Evolutionary conservation across 2,113 vertebrate genomes (phyloP), one percentile per base, ranked within the genome.

Genomic region (Gambusia affinis): DNA sequence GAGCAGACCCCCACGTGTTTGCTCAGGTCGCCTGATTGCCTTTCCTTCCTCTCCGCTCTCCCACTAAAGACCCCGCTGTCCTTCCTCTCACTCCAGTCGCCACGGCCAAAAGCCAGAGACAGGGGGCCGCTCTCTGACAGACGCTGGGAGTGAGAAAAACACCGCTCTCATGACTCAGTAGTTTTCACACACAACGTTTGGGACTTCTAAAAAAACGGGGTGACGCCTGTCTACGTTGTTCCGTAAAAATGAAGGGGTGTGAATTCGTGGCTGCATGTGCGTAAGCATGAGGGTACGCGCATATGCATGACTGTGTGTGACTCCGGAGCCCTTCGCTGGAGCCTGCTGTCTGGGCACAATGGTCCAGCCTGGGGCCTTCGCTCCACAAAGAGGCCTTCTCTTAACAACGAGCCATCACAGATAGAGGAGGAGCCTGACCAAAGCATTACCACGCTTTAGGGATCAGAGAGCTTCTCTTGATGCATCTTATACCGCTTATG

Each of bases 11-110:
- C 88, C 90, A 88, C 85, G 88, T 93, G 92, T 93, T 94, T 94
- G 93, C 91, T 94, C 92, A 92, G 91, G 91, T 94, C 85, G 89
- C 88, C 88, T 93, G 94, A 95, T 95, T 95, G 94, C 92, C 93
- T 94, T 94, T 94, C 94, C 94, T 95, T 95, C 94, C 94, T 93
- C 90, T 89, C 92, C 86, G 89, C 85, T 90, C 78, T 92, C 87
- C 89, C 87, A 90, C 87, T 91, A 92, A 92, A 94, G 91, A 92
- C 91, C 92, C 92, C 47, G 64, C 83, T 93, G 92, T 93, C 93
- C 93, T 94, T 94, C 94, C 93, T 92, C 89, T 95, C 88, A 92
- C 93, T 95, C 92, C 89, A 90, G 78, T 91, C 88, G 86, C 72
- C 31, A 22, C 51, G 54, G 88, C 83, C 87, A 85, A 81, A 69